phyloP scores from a whole-genome alignment of 2,888 invertebrate genomes.

The Scaptodrosophila latifasciaeformis region DNA sequence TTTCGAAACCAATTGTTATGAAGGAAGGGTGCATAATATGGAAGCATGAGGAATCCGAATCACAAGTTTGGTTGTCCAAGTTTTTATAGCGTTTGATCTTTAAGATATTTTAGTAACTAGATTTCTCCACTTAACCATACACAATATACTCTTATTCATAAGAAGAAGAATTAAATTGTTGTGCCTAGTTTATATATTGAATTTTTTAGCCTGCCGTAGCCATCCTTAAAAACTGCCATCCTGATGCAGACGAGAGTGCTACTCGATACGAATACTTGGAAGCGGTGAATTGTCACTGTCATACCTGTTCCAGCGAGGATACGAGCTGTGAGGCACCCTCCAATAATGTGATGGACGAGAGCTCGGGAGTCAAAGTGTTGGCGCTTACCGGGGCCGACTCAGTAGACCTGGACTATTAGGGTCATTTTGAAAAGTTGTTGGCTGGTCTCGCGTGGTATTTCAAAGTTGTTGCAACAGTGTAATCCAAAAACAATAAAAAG shows the following conservation, averaged over 20 bases:
- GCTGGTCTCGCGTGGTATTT: no score
- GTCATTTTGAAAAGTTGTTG: background rate
- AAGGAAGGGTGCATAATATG: no score
- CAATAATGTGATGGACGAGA: slow-evolving; percentile 68
- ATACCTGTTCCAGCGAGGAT: slow-evolving; percentile 81
- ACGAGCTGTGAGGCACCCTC: slow-evolving; percentile 82
- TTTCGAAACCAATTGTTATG: no score
- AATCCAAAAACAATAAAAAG: slow-evolving; percentile 26
- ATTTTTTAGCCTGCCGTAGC: slow-evolving; percentile 80
- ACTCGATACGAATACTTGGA: slow-evolving; percentile 86
- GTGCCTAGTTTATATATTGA: no score
- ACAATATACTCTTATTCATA: no score
- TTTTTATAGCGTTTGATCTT: no score
- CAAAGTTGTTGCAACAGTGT: no score
- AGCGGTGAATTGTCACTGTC: slow-evolving; percentile 86
- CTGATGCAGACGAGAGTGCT: slow-evolving; percentile 76
- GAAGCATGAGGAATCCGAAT: no score
- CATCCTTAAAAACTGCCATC: slow-evolving; percentile 84
- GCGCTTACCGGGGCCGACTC: slow-evolving; percentile 70
- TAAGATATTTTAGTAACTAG: no score
- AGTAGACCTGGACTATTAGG: slow-evolving; percentile 70
- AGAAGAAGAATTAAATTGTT: no score
- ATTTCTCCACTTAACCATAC: no score
- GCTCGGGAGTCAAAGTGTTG: slow-evolving; percentile 65
- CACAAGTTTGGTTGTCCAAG: no score